Percentiles rank a stretch among this genome's conserved stretches.
Conservation (phyloP, 2,888 invertebrate species). For the Smittia sp. region DNA sequence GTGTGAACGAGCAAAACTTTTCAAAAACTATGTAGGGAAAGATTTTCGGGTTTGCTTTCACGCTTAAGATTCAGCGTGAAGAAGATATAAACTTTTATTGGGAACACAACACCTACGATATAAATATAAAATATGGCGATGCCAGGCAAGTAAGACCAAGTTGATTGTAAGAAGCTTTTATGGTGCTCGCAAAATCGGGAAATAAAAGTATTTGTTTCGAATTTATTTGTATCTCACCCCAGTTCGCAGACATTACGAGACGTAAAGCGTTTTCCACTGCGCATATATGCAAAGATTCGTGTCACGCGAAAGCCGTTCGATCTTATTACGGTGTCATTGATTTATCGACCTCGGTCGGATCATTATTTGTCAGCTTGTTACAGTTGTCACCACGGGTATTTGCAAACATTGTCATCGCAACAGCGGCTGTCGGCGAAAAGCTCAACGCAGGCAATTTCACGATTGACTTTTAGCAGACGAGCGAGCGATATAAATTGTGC, state of each 20-base stretch:
- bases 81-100: conserved; percentile 29
- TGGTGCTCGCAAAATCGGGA: not conserved
- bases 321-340: not conserved
- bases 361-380: not conserved
- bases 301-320: not conserved
- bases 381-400: not conserved
- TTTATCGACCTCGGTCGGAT: not conserved
- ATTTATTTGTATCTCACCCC: conserved; percentile 1
- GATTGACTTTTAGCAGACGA: not conserved
- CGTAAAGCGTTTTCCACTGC: not conserved
- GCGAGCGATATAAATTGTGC: not conserved
- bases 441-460: not conserved
- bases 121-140: not conserved
- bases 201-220: conserved; percentile 6
- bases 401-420: not conserved
- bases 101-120: not conserved
- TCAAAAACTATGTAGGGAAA: too few species aligned
- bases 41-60: not conserved
- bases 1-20: too few species aligned
- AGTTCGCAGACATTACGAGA: not conserved
- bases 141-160: not conserved
- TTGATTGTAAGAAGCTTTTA: not conserved
- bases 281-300: not conserved
- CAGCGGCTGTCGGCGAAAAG: not conserved
- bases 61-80: conserved; percentile 21